A percentile compares a stretch with the other conserved stretches of the same genome.
These are phyloP conservation scores for Hylaea fasciaria DNA, from an alignment of 2,888 invertebrate species.

Conservation along the genomic window DNA sequence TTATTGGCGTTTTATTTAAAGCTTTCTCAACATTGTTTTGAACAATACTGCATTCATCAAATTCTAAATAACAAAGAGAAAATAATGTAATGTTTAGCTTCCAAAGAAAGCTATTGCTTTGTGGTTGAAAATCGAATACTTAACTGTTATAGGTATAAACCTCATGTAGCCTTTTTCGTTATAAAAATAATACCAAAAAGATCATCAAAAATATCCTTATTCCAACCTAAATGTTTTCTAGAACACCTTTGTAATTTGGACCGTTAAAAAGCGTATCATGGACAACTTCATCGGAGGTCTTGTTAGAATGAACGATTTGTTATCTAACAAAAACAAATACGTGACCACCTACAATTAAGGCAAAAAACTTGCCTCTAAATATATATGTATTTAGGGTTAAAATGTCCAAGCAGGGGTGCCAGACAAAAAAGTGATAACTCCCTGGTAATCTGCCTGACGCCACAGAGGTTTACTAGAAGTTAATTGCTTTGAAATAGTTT, in stretches of 20 bases:
- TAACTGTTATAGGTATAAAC: too few species aligned
- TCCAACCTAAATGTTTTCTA: too few species aligned
- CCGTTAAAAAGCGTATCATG: slow-evolving; percentile 45
- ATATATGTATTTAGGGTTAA: slow-evolving; percentile 47
- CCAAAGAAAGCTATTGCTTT: too few species aligned
- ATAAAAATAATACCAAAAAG: too few species aligned
- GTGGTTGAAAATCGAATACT: too few species aligned
- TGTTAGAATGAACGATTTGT: slow-evolving; percentile 73
- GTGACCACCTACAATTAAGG: slow-evolving; percentile 70
- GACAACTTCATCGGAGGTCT: slow-evolving; percentile 70
- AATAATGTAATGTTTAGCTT: neutral
- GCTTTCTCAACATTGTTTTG: slow-evolving; percentile 37
- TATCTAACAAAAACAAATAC: slow-evolving; percentile 77
- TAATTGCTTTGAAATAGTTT: slow-evolving; percentile 80
- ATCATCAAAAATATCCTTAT: too few species aligned
- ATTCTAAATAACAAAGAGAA: neutral
- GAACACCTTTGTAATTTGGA: neutral
- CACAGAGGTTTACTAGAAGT: slow-evolving; percentile 75
- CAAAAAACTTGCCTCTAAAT: slow-evolving; percentile 36
- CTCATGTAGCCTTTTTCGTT: too few species aligned
- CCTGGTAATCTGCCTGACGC: slow-evolving; percentile 83
- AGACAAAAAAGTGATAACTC: slow-evolving; percentile 79
- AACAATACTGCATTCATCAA: slow-evolving; percentile 6
- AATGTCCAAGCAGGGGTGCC: slow-evolving; percentile 32
- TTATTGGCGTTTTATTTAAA: slow-evolving; percentile 66